Percentiles rank a stretch among this genome's conserved stretches.
Conservation (phyloP, 2,888 invertebrate genomes). For the Tholera decimalis region DNA sequence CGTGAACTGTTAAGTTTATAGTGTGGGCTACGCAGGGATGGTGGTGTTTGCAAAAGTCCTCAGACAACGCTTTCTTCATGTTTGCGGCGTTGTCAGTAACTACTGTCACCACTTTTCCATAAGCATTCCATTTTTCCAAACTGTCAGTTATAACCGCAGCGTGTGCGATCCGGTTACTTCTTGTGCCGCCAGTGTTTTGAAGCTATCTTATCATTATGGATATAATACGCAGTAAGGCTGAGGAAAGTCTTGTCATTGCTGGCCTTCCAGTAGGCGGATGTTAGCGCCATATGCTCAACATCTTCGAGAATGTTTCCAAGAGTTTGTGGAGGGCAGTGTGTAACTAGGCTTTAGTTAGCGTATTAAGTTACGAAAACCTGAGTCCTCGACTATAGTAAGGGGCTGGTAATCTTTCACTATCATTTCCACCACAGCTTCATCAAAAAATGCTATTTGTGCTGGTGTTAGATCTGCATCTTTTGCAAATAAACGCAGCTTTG, state of each 20-base stretch:
- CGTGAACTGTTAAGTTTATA: constrained; percentile 5
- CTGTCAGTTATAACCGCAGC: constrained; percentile 7
- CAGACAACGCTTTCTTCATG: constrained; percentile 12
- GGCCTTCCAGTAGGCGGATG: constrained; percentile 3
- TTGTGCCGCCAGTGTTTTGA: not conserved
- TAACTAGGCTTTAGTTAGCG: not conserved
- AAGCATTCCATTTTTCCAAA: constrained; percentile 5
- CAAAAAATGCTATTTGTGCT: not conserved
- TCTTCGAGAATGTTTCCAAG: not conserved
- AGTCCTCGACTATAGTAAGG: not conserved
- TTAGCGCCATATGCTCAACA: not conserved
- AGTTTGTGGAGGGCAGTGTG: not conserved
- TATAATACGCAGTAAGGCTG: not conserved
- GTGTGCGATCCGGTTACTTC: constrained; percentile 10
- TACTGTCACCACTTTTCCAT: constrained; percentile 2
- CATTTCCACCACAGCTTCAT: constrained; percentile 7
- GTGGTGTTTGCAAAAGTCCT: constrained; percentile 8
- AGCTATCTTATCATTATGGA: not conserved
- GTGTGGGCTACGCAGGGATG: constrained; percentile 12
- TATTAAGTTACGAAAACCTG: constrained; percentile 4
- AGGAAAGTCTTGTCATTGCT: constrained; percentile 2
- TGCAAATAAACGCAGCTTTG: not conserved
- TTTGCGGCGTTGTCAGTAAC: constrained; percentile 13
- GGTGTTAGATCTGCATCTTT: not conserved
- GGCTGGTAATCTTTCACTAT: not conserved